A percentile compares a stretch with the other conserved stretches of the same genome.
phyloP scores from a whole-genome alignment of 1,140 invertebrate genomes.

The Drosophila subpulchrella region DNA sequence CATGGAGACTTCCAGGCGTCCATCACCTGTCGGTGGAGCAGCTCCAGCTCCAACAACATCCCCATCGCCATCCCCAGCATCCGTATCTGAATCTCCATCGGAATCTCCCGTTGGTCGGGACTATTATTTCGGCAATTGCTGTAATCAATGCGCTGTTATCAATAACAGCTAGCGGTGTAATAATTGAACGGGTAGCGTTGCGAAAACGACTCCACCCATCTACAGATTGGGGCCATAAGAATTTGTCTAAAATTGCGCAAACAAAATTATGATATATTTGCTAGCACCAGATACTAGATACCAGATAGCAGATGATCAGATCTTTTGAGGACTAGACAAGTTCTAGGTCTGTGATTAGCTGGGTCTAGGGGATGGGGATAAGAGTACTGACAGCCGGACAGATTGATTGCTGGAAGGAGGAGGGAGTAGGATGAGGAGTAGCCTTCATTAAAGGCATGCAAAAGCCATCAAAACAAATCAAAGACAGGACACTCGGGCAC shows the following conservation, averaged over 20 bases:
- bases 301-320: background rate
- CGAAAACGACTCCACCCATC: slow-evolving; percentile 11
- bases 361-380: background rate
- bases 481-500: slow-evolving; percentile 69
- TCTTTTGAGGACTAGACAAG: too few species aligned
- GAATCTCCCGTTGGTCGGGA: slow-evolving; percentile 47
- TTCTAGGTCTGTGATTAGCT: slow-evolving; percentile 59
- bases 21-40: slow-evolving; percentile 47
- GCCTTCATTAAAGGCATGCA: slow-evolving; percentile 78
- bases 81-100: slow-evolving; percentile 44
- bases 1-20: slow-evolving; percentile 25
- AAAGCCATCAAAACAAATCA: slow-evolving; percentile 80
- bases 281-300: background rate
- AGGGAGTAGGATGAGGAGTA: background rate
- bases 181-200: slow-evolving; percentile 46
- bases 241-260: slow-evolving; percentile 72
- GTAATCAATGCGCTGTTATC: slow-evolving; percentile 64
- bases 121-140: slow-evolving; percentile 64
- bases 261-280: slow-evolving; percentile 78
- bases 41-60: background rate
- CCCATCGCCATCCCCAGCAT: background rate
- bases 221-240: slow-evolving; percentile 46
- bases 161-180: slow-evolving; percentile 67
- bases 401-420: slow-evolving; percentile 64
- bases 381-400: slow-evolving; percentile 42